phyloP scores from a whole-genome alignment of 23 tunicate genomes.

The Pegea sp. region DNA sequence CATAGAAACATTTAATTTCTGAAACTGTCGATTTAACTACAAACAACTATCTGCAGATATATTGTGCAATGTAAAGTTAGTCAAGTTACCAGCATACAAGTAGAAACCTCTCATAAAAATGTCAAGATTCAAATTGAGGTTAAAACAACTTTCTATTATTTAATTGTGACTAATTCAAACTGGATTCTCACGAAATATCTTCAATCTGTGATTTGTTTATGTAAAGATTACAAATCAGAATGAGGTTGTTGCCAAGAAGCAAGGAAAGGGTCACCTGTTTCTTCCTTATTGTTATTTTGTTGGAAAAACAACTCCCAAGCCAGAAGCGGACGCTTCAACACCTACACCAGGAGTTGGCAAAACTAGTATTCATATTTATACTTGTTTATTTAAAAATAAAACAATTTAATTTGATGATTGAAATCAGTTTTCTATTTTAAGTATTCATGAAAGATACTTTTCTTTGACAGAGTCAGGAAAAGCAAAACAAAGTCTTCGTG shows the following conservation, averaged over 20 bases:
- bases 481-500: too few relatives aligned
- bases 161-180: neutral
- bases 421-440: too few relatives aligned
- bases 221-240: conserved; percentile 43
- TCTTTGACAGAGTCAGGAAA: too few relatives aligned
- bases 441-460: too few relatives aligned
- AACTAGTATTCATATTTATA: too few relatives aligned
- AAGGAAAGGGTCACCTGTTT: conserved; percentile 66
- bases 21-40: neutral
- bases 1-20: neutral
- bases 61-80: conserved; percentile 12
- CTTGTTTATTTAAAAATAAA: too few relatives aligned
- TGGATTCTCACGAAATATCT: neutral
- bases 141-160: neutral
- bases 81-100: conserved; percentile 42
- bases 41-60: conserved; percentile 16
- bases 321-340: neutral
- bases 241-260: conserved; percentile 14
- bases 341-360: neutral
- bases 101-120: conserved; percentile 58
- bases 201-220: neutral
- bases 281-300: conserved; percentile 13
- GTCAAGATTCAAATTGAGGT: conserved; percentile 46
- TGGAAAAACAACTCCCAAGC: neutral
- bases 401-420: too few relatives aligned